Evolutionary conservation across 2,113 vertebrate species (phyloP).

Genomic region (Delphinus delphis): DNA sequence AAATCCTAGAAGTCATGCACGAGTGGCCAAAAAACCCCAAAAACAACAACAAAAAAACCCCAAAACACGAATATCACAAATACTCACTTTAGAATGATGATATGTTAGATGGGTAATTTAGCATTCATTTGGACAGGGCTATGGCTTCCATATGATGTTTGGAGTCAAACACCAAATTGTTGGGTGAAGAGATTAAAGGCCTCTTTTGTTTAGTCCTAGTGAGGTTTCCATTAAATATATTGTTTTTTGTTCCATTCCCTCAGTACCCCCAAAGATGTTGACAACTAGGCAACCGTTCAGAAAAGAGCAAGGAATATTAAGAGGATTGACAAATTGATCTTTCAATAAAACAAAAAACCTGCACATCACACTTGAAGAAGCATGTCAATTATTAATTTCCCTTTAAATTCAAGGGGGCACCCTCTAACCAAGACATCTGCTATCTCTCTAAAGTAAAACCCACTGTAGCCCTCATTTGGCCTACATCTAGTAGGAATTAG

Average conservation of each 20-base stretch:
- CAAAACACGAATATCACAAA: background rate
- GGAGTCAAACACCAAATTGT: background rate
- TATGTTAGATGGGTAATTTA: background rate
- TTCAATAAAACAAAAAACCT: background rate
- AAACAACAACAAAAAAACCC: too few relatives aligned
- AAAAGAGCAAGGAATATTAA: conserved; percentile 57
- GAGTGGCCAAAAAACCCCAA: too few relatives aligned
- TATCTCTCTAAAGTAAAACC: background rate
- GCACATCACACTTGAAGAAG: background rate
- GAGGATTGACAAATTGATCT: conserved; percentile 36
- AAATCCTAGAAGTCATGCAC: too few relatives aligned
- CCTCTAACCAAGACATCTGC: background rate
- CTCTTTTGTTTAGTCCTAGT: conserved; percentile 1
- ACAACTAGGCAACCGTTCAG: conserved; percentile 57
- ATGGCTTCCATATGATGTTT: background rate
- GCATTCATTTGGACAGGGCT: conserved; percentile 38
- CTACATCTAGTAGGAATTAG: background rate
- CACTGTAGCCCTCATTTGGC: background rate
- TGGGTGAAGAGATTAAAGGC: conserved; percentile 47
- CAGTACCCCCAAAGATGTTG: background rate
- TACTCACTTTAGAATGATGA: background rate
- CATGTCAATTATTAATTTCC: background rate
- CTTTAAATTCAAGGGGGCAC: conserved; percentile 9
- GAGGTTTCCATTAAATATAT: conserved; percentile 12
- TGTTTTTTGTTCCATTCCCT: background rate